Evolutionary conservation across 2,797 vertebrate species (phyloP).

Genomic region (Picus viridis): DNA sequence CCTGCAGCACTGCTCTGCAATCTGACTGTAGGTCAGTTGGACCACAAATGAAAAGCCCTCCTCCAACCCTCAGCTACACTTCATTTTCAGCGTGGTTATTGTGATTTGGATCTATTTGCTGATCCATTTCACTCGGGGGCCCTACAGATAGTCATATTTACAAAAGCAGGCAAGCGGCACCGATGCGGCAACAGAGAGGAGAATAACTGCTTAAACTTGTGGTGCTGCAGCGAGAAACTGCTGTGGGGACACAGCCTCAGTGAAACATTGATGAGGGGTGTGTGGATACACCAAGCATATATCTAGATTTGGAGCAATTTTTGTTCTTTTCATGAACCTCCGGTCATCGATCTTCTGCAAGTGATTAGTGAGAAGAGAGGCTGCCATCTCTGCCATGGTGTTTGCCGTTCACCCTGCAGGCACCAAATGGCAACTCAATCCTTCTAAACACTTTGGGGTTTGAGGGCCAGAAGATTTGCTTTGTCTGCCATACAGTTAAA

Average conservation of each 20-base stretch:
- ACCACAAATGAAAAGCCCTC: not conserved
- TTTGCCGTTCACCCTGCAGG: slow-evolving; percentile 44
- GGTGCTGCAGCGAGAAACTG: not conserved
- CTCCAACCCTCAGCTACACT: not conserved
- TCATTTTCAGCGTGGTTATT: not conserved
- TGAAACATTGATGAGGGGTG: slow-evolving; percentile 53
- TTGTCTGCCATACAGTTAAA: slow-evolving; percentile 46
- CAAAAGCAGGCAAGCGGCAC: not conserved
- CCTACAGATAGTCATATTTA: not conserved
- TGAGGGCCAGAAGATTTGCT: slow-evolving; percentile 59
- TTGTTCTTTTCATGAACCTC: slow-evolving; percentile 50
- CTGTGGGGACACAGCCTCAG: not conserved
- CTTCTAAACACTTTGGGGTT: slow-evolving; percentile 53
- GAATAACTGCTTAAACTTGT: not conserved
- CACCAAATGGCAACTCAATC: slow-evolving; percentile 45
- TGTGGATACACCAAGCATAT: slow-evolving; percentile 31
- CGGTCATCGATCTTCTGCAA: slow-evolving; percentile 69
- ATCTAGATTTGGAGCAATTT: slow-evolving; percentile 30
- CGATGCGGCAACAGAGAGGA: not conserved
- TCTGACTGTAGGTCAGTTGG: not conserved
- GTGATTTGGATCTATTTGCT: not conserved
- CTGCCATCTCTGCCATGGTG: slow-evolving; percentile 46
- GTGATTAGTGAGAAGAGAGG: slow-evolving; percentile 69
- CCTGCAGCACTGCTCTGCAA: not conserved
- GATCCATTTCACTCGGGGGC: not conserved